phyloP scores from a whole-genome alignment of 2,888 invertebrate species.

The Platycnemis pennipes region DNA sequence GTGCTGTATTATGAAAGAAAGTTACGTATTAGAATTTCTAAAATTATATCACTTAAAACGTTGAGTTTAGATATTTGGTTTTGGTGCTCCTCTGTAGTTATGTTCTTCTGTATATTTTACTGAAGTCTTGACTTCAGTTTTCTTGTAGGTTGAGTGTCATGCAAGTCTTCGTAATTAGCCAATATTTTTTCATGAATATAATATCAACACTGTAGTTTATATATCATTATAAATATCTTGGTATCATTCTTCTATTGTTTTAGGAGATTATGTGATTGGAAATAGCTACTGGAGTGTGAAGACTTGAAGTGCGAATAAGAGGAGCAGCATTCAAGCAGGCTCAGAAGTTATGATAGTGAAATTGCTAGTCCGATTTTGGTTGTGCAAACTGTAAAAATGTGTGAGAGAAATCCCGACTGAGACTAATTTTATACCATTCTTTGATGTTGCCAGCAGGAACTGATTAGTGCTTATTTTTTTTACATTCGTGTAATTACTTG shows the following conservation, averaged over 20 bases:
- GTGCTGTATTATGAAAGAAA: neutral
- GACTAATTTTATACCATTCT: neutral
- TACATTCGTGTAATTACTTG: neutral
- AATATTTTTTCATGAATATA: neutral
- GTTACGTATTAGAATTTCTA: neutral
- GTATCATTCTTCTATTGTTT: constrained; percentile 62
- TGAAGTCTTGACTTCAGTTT: neutral
- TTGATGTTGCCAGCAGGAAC: constrained; percentile 25
- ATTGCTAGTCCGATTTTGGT: constrained; percentile 14
- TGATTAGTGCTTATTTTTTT: constrained; percentile 30
- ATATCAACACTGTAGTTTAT: constrained; percentile 30
- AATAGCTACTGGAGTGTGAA: constrained; percentile 61
- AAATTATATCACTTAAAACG: neutral
- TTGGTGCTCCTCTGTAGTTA: constrained; percentile 4
- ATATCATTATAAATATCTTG: constrained; percentile 45
- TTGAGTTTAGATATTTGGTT: neutral
- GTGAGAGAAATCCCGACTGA: constrained; percentile 4
- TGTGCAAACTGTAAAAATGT: constrained; percentile 34
- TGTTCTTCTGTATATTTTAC: neutral
- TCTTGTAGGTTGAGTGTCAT: neutral
- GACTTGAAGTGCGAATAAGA: constrained; percentile 62
- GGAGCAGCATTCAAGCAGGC: constrained; percentile 48
- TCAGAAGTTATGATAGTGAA: constrained; percentile 39
- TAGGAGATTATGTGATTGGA: constrained; percentile 49
- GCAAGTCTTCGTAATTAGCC: constrained; percentile 21